Conservation (phyloP, 2,888 invertebrate genomes). For the Hipparchia semele region DNA sequence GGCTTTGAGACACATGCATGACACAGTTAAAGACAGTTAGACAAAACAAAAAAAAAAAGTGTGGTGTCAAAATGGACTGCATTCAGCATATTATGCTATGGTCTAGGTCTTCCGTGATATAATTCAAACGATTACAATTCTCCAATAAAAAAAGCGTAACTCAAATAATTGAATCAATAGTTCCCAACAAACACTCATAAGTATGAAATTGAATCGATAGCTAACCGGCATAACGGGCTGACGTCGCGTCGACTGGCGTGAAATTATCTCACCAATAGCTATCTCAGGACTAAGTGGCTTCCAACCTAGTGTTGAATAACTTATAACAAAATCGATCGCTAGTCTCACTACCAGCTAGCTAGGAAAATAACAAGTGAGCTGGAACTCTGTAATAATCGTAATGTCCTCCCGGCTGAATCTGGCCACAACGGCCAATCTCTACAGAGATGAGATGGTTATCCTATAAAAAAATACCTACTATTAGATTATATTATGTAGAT, state of each 20-base stretch:
- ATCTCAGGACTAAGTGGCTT: slow-evolving; percentile 65
- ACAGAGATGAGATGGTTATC: too few relatives aligned
- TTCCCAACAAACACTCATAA: slow-evolving; percentile 48
- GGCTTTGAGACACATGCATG: too few relatives aligned
- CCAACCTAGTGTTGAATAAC: slow-evolving; percentile 46
- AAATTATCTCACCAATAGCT: slow-evolving; percentile 69
- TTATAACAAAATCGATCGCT: slow-evolving; percentile 15
- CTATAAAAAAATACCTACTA: too few relatives aligned
- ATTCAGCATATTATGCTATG: too few relatives aligned
- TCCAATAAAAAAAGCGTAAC: slow-evolving; percentile 19
- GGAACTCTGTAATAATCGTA: background rate
- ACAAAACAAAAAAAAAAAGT: too few relatives aligned
- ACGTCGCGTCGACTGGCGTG: slow-evolving; percentile 54
- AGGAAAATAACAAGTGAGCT: background rate
- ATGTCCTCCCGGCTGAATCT: too few relatives aligned
- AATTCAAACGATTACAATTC: too few relatives aligned
- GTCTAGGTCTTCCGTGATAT: too few relatives aligned
- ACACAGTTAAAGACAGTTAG: too few relatives aligned
- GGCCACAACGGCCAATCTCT: too few relatives aligned
- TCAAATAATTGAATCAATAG: slow-evolving; percentile 37
- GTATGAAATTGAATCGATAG: slow-evolving; percentile 70
- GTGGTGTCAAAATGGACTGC: too few relatives aligned
- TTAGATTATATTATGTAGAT: background rate
- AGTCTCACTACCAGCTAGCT: background rate
- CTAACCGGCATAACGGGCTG: slow-evolving; percentile 48